Conservation (phyloP, 2,113 vertebrate genomes). For the Neoarius graeffei region DNA sequence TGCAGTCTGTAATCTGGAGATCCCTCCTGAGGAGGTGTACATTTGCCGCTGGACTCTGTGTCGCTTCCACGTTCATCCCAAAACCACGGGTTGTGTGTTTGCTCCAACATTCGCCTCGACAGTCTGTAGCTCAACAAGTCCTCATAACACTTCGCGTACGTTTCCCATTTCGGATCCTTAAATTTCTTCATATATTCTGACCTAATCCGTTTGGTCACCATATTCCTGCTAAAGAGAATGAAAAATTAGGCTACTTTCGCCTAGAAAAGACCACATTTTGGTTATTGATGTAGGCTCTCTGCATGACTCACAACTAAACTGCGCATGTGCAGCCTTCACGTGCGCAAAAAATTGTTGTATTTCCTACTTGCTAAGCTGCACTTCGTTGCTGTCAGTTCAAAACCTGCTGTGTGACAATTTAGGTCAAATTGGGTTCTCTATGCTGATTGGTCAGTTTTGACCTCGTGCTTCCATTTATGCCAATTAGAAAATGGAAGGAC, state of each 20-base stretch:
- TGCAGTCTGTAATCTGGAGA: constrained; percentile 52
- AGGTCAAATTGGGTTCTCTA: too few relatives aligned
- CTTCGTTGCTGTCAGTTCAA: too few relatives aligned
- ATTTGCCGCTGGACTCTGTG: constrained; percentile 69
- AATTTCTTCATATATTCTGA: constrained; percentile 95
- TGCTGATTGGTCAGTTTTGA: too few relatives aligned
- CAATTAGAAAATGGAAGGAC: too few relatives aligned
- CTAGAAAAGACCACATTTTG: background rate
- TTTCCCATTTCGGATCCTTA: constrained; percentile 91
- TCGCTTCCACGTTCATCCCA: constrained; percentile 82
- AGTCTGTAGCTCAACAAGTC: constrained; percentile 87
- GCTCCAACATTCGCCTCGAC: constrained; percentile 86
- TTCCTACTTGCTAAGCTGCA: too few relatives aligned
- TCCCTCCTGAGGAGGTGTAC: constrained; percentile 41
- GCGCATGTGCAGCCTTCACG: too few relatives aligned
- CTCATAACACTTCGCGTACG: constrained; percentile 84
- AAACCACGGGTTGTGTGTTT: constrained; percentile 90
- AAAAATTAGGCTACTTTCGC: background rate
- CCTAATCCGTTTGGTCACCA: constrained; percentile 75
- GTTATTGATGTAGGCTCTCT: too few relatives aligned
- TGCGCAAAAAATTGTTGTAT: too few relatives aligned
- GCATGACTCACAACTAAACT: too few relatives aligned
- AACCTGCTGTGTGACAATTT: too few relatives aligned
- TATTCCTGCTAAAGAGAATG: constrained; percentile 46
- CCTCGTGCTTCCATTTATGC: too few relatives aligned